Percentiles rank a stretch among this genome's conserved stretches.
Evolutionary conservation across 2,797 vertebrate species (phyloP).

Genomic region (Peromyscus melanophrys): DNA sequence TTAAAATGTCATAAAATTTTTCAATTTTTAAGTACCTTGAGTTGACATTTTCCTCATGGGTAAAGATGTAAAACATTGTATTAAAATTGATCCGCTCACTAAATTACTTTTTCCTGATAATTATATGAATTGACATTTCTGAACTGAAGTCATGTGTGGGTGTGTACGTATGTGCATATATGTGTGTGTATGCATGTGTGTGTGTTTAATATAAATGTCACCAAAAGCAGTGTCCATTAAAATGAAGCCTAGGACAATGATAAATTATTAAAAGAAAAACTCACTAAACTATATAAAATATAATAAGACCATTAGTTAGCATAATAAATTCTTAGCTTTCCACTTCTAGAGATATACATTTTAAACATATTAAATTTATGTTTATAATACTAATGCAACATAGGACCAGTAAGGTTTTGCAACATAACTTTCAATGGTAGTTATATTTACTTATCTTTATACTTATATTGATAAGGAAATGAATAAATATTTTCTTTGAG

Average conservation of each 20-base stretch:
- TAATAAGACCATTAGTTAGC: neutral
- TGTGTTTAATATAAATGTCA: neutral
- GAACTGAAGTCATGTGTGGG: neutral
- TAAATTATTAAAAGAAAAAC: neutral
- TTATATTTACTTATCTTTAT: neutral
- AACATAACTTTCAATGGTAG: neutral
- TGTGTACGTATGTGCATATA: neutral
- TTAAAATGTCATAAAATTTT: neutral
- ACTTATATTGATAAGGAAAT: neutral
- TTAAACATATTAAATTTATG: neutral
- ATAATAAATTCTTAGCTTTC: neutral
- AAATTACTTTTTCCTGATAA: conserved; percentile 40
- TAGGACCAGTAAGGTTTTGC: accelerated
- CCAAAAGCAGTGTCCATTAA: neutral
- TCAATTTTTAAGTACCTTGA: neutral
- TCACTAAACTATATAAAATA: neutral
- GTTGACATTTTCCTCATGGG: neutral
- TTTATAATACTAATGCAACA: neutral
- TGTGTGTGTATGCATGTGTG: neutral
- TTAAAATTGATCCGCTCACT: neutral
- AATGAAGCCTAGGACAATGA: neutral
- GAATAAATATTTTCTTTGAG: neutral
- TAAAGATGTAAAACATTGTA: neutral
- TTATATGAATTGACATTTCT: conserved; percentile 13
- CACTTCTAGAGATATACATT: neutral